phyloP scores from a whole-genome alignment of 2,888 invertebrate genomes.

The Cantharis rustica region DNA sequence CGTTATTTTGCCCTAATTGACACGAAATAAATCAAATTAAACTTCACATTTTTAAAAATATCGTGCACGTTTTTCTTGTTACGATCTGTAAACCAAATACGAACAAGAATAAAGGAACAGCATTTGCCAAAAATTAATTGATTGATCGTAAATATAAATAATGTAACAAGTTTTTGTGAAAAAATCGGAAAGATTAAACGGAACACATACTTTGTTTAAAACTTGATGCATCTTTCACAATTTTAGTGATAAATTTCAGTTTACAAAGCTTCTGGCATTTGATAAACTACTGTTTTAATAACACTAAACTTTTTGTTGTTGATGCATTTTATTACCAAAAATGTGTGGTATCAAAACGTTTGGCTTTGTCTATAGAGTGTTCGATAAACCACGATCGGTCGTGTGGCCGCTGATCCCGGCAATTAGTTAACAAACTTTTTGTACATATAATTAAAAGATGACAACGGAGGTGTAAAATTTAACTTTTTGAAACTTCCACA shows the following conservation, averaged over 20 bases:
- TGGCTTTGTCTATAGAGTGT: neutral
- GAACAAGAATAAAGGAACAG: neutral
- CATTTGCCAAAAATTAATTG: neutral
- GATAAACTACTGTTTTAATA: constrained; percentile 23
- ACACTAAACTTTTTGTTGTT: constrained; percentile 11
- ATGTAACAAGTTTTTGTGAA: neutral
- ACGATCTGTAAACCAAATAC: neutral
- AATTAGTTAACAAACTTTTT: neutral
- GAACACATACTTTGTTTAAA: constrained; percentile 6
- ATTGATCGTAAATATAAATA: neutral
- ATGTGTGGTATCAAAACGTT: neutral
- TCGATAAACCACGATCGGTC: neutral
- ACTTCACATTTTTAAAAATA: neutral
- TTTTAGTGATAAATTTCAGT: constrained; percentile 9
- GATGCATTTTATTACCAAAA: neutral
- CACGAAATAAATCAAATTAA: neutral
- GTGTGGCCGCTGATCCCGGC: neutral
- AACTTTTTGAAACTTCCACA: neutral
- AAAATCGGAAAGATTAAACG: neutral
- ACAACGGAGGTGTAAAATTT: neutral
- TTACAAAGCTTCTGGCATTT: constrained; percentile 14
- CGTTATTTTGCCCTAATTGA: neutral
- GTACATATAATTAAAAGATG: neutral
- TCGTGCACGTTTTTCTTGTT: neutral
- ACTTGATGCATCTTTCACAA: constrained; percentile 11